Evolutionary conservation across 2,113 vertebrate genomes (phyloP), one percentile per base, ranked within the genome.

Genomic region (Cinclus cinclus): DNA sequence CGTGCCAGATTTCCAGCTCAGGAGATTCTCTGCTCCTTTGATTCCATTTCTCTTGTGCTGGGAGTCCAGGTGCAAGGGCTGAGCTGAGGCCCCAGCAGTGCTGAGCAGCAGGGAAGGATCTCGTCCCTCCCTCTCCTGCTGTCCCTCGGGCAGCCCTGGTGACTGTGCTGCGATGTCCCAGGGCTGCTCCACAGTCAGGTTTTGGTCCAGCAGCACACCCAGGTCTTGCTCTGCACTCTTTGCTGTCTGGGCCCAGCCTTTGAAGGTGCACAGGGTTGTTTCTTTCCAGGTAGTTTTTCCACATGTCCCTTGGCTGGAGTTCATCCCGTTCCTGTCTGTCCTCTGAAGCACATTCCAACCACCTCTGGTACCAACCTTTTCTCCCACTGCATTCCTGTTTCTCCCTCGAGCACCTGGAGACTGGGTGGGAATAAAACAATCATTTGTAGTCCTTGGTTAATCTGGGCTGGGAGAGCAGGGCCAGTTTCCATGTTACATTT

Each of bases 211-310:
- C 70, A 67, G 64, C 69, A 44, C 17, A 0, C n/a, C 25, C 42
- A 20, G 35, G 5, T 17, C 22, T 35, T 21, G 44, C 46, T 55
- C 60, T 83, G 41, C 12, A 3, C 50, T 1, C 33, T 33, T 18
- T 49, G 50, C 16, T 69, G 1, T 1, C 7, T 60, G 31, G 5
- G 6, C 44, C 6, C 49, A 35, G 39, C 44, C 76, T 16, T 9
- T 23, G 16, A 1, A 4, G 44, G 31, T 79, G 14, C 39, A 3
- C 0, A 3, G 22, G 20, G 49, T 8, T 62, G 10, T 22, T 70
- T 31, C 15, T 31, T 7, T 74, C 46, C 56, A 6, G 22, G 39
- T 8, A 27, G 9, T 60, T 71, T 58, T 13, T 28, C 28, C 59
- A 23, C 82, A 56, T 37, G 18, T 47, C n/a, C 28, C 37, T 37